phyloP scores from a whole-genome alignment of 2,113 vertebrate genomes.

The Fulmarus glacialis region DNA sequence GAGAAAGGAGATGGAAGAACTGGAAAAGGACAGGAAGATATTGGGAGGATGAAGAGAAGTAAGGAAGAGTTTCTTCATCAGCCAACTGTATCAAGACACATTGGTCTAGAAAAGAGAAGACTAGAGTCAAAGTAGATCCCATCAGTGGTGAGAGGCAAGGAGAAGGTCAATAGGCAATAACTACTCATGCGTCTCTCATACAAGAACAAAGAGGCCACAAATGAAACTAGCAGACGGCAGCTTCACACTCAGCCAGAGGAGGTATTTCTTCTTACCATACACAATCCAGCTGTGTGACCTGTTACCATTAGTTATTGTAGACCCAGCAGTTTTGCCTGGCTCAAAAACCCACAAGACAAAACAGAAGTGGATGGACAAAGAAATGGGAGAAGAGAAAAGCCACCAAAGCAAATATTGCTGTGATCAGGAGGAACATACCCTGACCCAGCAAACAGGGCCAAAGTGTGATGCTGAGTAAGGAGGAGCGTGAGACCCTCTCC shows the following conservation, averaged over 20 bases:
- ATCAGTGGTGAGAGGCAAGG: neutral
- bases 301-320: neutral
- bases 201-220: neutral
- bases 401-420: neutral
- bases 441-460: neutral
- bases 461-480: neutral
- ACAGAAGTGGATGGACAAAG: neutral
- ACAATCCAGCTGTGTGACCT: neutral
- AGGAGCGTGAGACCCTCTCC: neutral
- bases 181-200: neutral
- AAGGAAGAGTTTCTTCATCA: neutral
- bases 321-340: neutral
- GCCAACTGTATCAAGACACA: neutral
- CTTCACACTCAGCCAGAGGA: neutral
- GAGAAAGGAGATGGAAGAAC: neutral
- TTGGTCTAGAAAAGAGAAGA: neutral
- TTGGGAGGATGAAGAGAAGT: neutral
- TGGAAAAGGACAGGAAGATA: neutral
- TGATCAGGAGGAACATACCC: neutral
- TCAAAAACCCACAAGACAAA: neutral
- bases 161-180: neutral
- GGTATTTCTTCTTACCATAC: neutral
- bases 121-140: neutral
- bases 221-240: neutral
- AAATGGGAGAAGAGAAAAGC: neutral